These are phyloP conservation scores for Heliconius congener DNA, from an alignment of 1,140 invertebrate species.

Conservation along the genomic window DNA sequence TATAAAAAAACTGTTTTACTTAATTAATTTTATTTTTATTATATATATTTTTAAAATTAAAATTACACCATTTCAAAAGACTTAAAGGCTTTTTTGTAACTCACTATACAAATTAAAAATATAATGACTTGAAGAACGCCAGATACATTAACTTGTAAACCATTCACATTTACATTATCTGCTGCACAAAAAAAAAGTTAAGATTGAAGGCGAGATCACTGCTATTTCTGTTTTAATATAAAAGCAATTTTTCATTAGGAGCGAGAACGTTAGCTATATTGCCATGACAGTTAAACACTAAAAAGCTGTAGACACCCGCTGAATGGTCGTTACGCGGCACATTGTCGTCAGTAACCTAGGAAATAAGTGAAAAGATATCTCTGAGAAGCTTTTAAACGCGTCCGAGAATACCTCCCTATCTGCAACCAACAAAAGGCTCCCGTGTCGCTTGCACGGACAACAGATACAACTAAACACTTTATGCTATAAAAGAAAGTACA, in stretches of 20 bases:
- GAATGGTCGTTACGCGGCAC: constrained; percentile 52
- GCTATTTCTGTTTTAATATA: constrained; percentile 28
- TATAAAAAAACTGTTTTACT: too few species aligned
- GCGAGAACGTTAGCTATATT: constrained; percentile 38
- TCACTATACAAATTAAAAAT: not conserved
- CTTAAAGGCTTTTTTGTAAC: not conserved
- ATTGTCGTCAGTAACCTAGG: constrained; percentile 58
- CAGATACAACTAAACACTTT: constrained; percentile 77
- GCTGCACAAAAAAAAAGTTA: not conserved
- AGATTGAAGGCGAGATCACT: constrained; percentile 15
- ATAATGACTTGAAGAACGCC: not conserved
- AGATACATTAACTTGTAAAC: not conserved
- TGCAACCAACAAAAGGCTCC: constrained; percentile 69
- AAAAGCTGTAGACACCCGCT: constrained; percentile 50
- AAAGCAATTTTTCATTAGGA: constrained; percentile 37
- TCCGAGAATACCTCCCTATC: constrained; percentile 64
- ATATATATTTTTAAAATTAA: too few species aligned
- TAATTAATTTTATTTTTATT: too few species aligned
- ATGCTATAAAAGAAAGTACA: constrained; percentile 74
- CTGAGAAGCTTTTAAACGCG: constrained; percentile 66
- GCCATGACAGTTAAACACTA: constrained; percentile 51
- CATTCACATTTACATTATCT: not conserved
- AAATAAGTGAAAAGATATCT: constrained; percentile 67
- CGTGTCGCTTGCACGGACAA: constrained; percentile 70
- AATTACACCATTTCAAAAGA: not conserved